phyloP scores from a whole-genome alignment of 2,888 invertebrate species.

The Diaperis boleti region DNA sequence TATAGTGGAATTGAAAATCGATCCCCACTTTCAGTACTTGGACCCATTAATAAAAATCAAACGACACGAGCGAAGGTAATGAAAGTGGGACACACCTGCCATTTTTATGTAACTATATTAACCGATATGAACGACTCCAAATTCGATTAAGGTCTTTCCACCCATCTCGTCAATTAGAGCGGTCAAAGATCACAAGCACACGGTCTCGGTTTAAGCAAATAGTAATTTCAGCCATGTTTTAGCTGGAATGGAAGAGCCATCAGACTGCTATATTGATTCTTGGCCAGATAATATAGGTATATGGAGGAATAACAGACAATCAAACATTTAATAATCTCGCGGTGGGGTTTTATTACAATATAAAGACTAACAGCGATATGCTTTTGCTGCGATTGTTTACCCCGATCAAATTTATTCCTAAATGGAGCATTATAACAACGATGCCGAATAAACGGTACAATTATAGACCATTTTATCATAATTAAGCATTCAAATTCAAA shows the following conservation, averaged over 20 bases:
- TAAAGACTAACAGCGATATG: conserved; percentile 14
- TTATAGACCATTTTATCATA: too few species aligned
- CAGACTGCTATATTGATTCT: conserved; percentile 10
- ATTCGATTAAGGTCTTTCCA: conserved; percentile 5
- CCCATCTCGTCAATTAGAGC: conserved; percentile 23
- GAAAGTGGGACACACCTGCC: conserved; percentile 14
- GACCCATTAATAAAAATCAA: conserved; percentile 19
- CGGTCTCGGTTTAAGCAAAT: neutral
- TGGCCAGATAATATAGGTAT: conserved; percentile 11
- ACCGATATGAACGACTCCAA: conserved; percentile 1
- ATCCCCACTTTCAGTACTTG: conserved; percentile 11
- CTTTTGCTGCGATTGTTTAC: neutral
- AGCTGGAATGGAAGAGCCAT: neutral
- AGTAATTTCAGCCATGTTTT: conserved; percentile 2
- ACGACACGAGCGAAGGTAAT: conserved; percentile 14
- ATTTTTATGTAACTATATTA: conserved; percentile 17
- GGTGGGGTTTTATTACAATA: conserved; percentile 5
- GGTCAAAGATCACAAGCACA: conserved; percentile 4
- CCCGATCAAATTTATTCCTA: neutral
- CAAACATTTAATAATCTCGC: conserved; percentile 22
- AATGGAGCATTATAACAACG: neutral
- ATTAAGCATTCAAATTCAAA: too few species aligned
- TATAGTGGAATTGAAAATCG: conserved; percentile 15
- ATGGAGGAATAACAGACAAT: conserved; percentile 18
- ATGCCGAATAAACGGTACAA: too few species aligned